phyloP scores from a whole-genome alignment of 2,888 invertebrate genomes.

The Sphecodes monilicornis region DNA sequence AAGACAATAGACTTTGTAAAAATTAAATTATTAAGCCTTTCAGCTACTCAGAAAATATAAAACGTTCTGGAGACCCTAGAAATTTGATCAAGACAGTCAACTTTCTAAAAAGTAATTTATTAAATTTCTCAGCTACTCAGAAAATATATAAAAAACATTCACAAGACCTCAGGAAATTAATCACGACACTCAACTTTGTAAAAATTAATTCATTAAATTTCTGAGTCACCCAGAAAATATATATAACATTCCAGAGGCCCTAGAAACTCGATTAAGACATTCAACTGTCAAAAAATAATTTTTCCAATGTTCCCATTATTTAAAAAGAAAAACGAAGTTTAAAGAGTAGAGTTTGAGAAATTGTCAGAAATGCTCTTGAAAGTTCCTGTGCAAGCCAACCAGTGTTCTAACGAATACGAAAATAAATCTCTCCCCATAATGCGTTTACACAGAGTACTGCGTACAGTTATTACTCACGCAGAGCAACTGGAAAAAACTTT shows the following conservation, averaged over 20 bases:
- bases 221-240: background rate
- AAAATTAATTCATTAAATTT: no score
- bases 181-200: no score
- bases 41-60: no score
- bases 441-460: constrained; percentile 13
- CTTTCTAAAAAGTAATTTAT: no score
- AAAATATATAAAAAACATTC: no score
- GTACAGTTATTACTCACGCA: constrained; percentile 6
- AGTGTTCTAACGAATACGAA: background rate
- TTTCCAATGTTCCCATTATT: background rate
- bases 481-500: constrained; percentile 21
- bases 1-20: no score
- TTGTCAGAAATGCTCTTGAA: background rate
- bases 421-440: constrained; percentile 26
- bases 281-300: background rate
- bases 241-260: background rate
- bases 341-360: background rate
- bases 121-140: no score
- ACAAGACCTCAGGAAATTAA: no score
- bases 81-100: no score
- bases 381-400: background rate
- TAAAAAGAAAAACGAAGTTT: background rate
- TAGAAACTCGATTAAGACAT: background rate
- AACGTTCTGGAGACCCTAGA: no score
- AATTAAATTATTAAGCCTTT: no score